Evolutionary conservation across 2,113 vertebrate species (phyloP).

Genomic region (Noctilio leporinus): DNA sequence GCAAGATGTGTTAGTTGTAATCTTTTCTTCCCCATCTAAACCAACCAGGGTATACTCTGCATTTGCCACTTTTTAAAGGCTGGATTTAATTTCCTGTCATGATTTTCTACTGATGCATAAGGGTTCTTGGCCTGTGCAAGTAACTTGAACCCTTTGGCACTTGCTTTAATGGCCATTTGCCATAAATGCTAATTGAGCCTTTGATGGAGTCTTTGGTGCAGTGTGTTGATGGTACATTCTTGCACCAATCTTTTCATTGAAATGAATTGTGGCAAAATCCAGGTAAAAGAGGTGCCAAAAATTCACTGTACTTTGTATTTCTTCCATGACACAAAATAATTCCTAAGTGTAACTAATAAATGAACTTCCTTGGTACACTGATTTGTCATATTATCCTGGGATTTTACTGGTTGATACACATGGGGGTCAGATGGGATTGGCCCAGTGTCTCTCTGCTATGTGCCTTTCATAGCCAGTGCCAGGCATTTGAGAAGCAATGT

Average conservation of each 20-base stretch:
- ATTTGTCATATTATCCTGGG: background rate
- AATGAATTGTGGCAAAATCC: background rate
- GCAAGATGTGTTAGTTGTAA: background rate
- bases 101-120: background rate
- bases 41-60: background rate
- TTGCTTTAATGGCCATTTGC: constrained; percentile 19
- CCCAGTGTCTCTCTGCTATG: background rate
- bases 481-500: constrained; percentile 22
- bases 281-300: background rate
- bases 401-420: background rate
- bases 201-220: background rate
- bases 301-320: background rate
- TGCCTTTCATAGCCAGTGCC: background rate
- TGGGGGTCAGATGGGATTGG: background rate
- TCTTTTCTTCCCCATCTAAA: background rate
- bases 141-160: constrained; percentile 37
- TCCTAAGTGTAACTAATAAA: background rate
- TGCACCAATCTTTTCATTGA: background rate
- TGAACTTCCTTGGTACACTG: background rate
- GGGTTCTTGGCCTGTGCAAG: background rate
- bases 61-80: background rate
- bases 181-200: background rate
- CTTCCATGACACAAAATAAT: background rate
- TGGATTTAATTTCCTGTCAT: background rate
- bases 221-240: background rate